phyloP scores from a whole-genome alignment of 1,140 invertebrate species.

The Eurosta solidaginis region DNA sequence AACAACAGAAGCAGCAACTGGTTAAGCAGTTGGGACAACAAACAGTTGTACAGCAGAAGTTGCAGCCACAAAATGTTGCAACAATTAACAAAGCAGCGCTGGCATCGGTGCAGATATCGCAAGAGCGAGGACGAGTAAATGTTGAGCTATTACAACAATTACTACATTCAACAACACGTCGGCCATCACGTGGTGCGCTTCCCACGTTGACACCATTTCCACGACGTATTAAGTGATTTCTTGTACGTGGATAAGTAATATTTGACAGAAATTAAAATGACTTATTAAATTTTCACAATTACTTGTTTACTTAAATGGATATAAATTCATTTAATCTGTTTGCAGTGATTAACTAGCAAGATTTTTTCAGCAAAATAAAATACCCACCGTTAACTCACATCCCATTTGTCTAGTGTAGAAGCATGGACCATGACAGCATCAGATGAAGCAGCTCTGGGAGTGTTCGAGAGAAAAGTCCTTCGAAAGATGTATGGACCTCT shows the following conservation, averaged over 20 bases:
- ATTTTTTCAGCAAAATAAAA: neutral
- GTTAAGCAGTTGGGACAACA: neutral
- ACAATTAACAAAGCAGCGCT: neutral
- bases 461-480: too few relatives aligned
- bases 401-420: too few relatives aligned
- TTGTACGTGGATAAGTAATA: too few relatives aligned
- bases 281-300: conserved; percentile 7
- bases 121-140: neutral
- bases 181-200: conserved; percentile 45
- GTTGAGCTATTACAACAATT: conserved; percentile 13
- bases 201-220: conserved; percentile 53
- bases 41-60: neutral
- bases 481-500: too few relatives aligned
- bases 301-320: neutral
- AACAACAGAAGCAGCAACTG: neutral
- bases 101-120: neutral
- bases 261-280: neutral
- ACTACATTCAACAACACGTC: conserved; percentile 39
- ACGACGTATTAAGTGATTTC: conserved; percentile 35
- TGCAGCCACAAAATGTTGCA: neutral
- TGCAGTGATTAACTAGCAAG: conserved; percentile 21
- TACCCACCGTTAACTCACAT: too few relatives aligned
- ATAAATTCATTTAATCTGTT: neutral
- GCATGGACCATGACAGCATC: too few relatives aligned
- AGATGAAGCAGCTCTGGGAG: too few relatives aligned